Evolutionary conservation across 2,888 invertebrate genomes (phyloP).

Genomic region (Lasioglossum zephyrum): DNA sequence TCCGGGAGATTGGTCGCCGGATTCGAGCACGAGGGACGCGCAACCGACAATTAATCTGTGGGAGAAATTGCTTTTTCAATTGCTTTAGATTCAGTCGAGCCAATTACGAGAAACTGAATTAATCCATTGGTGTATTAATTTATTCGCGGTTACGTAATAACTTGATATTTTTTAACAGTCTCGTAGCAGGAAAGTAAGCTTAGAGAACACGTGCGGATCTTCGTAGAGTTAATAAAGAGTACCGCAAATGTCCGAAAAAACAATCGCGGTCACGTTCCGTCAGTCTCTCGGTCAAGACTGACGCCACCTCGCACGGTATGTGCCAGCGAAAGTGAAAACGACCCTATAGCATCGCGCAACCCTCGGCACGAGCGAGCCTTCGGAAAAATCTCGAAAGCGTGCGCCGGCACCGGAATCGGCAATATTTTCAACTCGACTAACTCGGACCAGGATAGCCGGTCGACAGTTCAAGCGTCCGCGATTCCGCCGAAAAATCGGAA

Average conservation of each 20-base stretch:
- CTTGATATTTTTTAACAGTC: too few relatives aligned
- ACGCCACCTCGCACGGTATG: not conserved
- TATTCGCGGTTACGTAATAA: not conserved
- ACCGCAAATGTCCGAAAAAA: not conserved
- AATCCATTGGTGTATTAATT: not conserved
- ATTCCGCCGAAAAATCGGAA: constrained; percentile 5
- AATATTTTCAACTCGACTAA: not conserved
- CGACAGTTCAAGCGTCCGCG: not conserved
- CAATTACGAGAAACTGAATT: not conserved
- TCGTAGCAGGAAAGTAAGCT: too few relatives aligned
- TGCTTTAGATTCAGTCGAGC: not conserved
- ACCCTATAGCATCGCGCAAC: not conserved
- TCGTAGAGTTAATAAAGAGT: too few relatives aligned
- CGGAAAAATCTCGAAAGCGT: not conserved
- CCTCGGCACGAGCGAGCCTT: constrained; percentile 1
- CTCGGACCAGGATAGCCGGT: not conserved
- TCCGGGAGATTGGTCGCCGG: not conserved
- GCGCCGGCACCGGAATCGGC: not conserved
- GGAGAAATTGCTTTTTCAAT: not conserved
- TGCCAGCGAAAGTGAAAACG: constrained; percentile 5
- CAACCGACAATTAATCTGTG: not conserved
- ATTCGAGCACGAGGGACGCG: not conserved
- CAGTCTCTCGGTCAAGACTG: constrained; percentile 1
- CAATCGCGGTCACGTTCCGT: not conserved
- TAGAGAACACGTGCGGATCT: too few relatives aligned